Conservation (phyloP, 1,140 invertebrate genomes). For the Lordiphosa stackelbergi region DNA sequence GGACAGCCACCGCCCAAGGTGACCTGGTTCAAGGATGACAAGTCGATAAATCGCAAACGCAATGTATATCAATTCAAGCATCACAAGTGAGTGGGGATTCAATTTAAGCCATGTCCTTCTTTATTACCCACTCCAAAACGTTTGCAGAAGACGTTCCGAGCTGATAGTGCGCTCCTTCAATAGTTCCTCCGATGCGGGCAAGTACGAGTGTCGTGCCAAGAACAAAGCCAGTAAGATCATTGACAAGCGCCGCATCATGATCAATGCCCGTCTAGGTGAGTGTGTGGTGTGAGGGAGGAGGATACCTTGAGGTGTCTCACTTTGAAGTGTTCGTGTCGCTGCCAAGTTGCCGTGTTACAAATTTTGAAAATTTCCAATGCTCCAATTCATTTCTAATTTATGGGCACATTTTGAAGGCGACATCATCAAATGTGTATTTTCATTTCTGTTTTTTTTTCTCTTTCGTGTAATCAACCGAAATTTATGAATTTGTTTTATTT, state of each 20-base stretch:
- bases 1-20: slow-evolving; percentile 84
- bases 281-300: slow-evolving; percentile 13
- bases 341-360: slow-evolving; percentile 5
- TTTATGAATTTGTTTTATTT: slow-evolving; percentile 13
- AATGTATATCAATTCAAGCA: slow-evolving; percentile 75
- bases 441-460: slow-evolving; percentile 4
- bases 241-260: slow-evolving; percentile 64
- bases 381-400: slow-evolving; percentile 73
- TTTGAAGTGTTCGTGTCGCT: slow-evolving; percentile 13
- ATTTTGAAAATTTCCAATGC: slow-evolving; percentile 30
- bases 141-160: slow-evolving; percentile 85
- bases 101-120: not conserved
- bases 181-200: slow-evolving; percentile 83
- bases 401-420: slow-evolving; percentile 42
- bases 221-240: slow-evolving; percentile 70
- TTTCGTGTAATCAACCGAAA: slow-evolving; percentile 8
- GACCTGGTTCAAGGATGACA: slow-evolving; percentile 85
- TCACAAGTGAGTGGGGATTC: slow-evolving; percentile 58
- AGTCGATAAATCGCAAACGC: slow-evolving; percentile 78
- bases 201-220: slow-evolving; percentile 85
- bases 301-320: slow-evolving; percentile 6
- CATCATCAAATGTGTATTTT: slow-evolving; percentile 13
- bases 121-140: not conserved
- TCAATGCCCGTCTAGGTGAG: slow-evolving; percentile 71
- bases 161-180: slow-evolving; percentile 85